These are phyloP conservation scores for Urocitellus parryii DNA, from an alignment of 2,113 vertebrate genomes.

Conservation along the genomic window DNA sequence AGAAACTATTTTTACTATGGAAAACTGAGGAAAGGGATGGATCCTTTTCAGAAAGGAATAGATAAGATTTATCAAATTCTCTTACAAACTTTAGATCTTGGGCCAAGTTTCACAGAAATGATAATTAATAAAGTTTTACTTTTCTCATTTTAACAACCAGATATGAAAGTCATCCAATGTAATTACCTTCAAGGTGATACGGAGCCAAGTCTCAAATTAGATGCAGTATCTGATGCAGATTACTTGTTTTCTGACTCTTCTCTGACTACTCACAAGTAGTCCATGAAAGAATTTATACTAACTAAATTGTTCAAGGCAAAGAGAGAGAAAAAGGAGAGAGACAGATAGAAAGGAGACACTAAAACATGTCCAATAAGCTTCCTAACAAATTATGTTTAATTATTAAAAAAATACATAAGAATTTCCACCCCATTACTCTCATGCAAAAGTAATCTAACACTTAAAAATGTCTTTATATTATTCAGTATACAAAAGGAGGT, in stretches of 20 bases:
- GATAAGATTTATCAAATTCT: not conserved
- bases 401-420: not conserved
- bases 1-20: slow-evolving; percentile 54
- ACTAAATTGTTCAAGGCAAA: not conserved
- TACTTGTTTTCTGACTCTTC: fast-evolving
- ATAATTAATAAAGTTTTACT: not conserved
- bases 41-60: not conserved
- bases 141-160: not conserved
- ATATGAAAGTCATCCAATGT: not conserved
- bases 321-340: too few relatives aligned
- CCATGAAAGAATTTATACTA: not conserved
- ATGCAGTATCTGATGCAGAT: not conserved
- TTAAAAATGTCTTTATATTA: not conserved
- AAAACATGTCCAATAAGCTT: not conserved
- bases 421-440: not conserved
- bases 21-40: not conserved
- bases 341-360: too few relatives aligned
- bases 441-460: not conserved
- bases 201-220: not conserved
- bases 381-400: not conserved
- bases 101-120: not conserved
- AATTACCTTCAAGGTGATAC: not conserved
- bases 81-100: not conserved
- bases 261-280: not conserved
- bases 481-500: not conserved